Evolutionary conservation across 1,140 invertebrate genomes (phyloP).

Genomic region (Goniozus legneri): DNA sequence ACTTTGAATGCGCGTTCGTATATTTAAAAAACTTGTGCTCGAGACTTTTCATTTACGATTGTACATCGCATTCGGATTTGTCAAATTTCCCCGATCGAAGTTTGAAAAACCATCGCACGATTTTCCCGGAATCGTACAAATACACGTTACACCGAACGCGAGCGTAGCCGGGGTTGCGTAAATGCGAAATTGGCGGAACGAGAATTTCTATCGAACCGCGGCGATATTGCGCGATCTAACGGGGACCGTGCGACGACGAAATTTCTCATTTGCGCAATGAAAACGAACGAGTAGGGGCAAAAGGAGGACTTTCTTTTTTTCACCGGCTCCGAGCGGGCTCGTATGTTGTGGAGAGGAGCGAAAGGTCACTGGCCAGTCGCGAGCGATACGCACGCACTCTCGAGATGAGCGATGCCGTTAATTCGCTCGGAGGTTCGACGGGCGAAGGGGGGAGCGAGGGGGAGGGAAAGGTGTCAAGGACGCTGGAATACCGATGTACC

Average conservation of each 20-base stretch:
- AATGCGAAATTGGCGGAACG: too few species aligned
- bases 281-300: neutral
- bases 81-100: too few species aligned
- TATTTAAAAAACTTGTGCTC: too few species aligned
- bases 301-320: neutral
- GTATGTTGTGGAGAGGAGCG: neutral
- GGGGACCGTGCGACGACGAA: neutral
- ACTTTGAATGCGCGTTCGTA: too few species aligned
- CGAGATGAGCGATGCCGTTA: too few species aligned
- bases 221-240: neutral
- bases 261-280: neutral
- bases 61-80: too few species aligned
- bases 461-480: conserved; percentile 44
- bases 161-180: too few species aligned
- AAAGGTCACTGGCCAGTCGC: neutral
- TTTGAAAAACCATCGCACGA: too few species aligned
- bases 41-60: too few species aligned
- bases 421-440: conserved; percentile 10
- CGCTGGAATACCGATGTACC: conserved; percentile 15
- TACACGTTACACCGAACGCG: too few species aligned
- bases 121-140: too few species aligned
- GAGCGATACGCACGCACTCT: too few species aligned
- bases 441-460: neutral
- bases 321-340: neutral
- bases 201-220: neutral